Evolutionary conservation across 2,797 vertebrate genomes (phyloP).

Genomic region (Microctenopoma steveboyesi): DNA sequence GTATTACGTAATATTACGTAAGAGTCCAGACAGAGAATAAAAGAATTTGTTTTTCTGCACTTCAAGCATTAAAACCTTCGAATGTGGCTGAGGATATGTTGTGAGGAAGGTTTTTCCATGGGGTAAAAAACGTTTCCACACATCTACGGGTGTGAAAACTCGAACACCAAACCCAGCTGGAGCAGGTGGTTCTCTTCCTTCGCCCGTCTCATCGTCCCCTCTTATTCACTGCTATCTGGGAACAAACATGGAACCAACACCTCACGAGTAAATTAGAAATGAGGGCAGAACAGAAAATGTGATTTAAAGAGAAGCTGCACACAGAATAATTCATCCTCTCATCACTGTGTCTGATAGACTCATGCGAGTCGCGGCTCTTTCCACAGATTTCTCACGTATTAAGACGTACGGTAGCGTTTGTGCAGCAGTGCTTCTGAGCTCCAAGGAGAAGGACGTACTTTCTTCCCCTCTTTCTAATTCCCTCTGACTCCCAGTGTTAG

Average conservation of each 20-base stretch:
- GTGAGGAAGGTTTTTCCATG: not conserved
- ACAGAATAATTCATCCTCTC: constrained; percentile 23
- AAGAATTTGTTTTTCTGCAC: not conserved
- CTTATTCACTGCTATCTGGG: constrained; percentile 12
- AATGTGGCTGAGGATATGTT: not conserved
- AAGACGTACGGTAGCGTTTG: not conserved
- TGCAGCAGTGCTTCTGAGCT: not conserved
- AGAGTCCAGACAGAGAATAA: not conserved
- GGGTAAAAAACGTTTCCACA: constrained; percentile 22
- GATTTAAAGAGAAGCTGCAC: constrained; percentile 29
- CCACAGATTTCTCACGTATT: not conserved
- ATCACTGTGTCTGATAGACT: constrained; percentile 37
- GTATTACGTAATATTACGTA: not conserved
- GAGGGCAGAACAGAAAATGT: constrained; percentile 23
- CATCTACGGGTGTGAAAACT: constrained; percentile 33
- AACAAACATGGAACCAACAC: constrained; percentile 14
- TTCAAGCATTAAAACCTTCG: not conserved
- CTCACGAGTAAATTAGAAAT: constrained; percentile 15
- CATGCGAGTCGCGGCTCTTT: no score
- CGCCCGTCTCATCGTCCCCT: not conserved
- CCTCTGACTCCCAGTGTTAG: not conserved
- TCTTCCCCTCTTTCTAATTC: not conserved
- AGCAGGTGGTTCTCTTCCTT: constrained; percentile 19
- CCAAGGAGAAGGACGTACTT: constrained; percentile 2
- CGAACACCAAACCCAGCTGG: constrained; percentile 24